Evolutionary conservation across 23 tunicate species (phyloP).

Genomic region (Ciona savignyi): DNA sequence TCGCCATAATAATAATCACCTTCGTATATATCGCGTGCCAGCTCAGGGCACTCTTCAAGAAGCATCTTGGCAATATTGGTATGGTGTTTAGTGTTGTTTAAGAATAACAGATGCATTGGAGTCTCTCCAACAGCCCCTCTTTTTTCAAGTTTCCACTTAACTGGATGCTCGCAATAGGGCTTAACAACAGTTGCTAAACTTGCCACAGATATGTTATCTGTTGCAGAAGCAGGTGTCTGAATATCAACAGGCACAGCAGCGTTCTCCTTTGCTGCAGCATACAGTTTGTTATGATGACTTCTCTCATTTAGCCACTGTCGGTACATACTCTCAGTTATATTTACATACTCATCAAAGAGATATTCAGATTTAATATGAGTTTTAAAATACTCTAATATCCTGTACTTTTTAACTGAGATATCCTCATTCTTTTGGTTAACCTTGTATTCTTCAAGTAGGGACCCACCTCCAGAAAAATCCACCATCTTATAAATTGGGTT

Average conservation of each 20-base stretch:
- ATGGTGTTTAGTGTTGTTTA: constrained; percentile 60
- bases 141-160: constrained; percentile 66
- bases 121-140: constrained; percentile 96
- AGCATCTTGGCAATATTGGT: constrained; percentile 45
- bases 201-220: constrained; percentile 5
- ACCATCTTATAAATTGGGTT: constrained; percentile 61
- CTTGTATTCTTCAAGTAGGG: constrained; percentile 42
- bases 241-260: constrained; percentile 14
- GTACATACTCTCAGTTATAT: constrained; percentile 45
- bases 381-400: constrained; percentile 34
- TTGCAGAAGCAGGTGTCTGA: neutral
- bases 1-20: constrained; percentile 83
- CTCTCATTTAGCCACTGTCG: constrained; percentile 31
- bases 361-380: constrained; percentile 16
- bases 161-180: constrained; percentile 19
- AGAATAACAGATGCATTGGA: constrained; percentile 69
- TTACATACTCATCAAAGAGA: constrained; percentile 13
- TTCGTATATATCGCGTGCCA: constrained; percentile 78
- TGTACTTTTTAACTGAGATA: constrained; percentile 22
- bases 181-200: constrained; percentile 39
- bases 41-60: constrained; percentile 51
- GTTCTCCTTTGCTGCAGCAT: constrained; percentile 21
- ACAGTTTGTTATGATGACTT: constrained; percentile 16
- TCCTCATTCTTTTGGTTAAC: constrained; percentile 26
- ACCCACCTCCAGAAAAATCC: constrained; percentile 76